Evolutionary conservation across 2,888 invertebrate species (phyloP), one percentile per base, ranked within the genome.

Genomic region (Drosophila trichaetosa): DNA sequence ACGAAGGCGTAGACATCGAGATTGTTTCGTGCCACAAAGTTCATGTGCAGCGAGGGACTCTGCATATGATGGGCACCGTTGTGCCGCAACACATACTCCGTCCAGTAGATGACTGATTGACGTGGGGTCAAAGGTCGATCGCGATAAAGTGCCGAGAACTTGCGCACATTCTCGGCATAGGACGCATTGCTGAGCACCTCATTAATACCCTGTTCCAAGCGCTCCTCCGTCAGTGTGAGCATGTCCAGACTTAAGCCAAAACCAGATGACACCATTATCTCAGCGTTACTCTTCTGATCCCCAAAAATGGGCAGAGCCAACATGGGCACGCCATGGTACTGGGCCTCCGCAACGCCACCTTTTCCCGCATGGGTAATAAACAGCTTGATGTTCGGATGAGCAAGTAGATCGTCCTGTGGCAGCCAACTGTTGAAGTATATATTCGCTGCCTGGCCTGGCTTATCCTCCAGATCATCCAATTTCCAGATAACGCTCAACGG

Each of bases 311-410:
- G 92, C n/a, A 91, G 7, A 0, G 83, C 92, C 36, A 91, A 34
- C 84, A 91, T 89, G 4, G 95, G 95, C 1, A 95, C 94, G 6
- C 94, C 95, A 75, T 95, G 92, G 81, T 92, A 95, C 53, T 94
- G 93, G 0, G 95, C 94, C 91, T 95, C 95, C 82, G 94, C 94
- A 5, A 95, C 94, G 58, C 95, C 94, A 75, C 95, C 94, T 69
- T 95, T 92, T 13, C 95, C 96, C 2, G 95, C 95, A 82, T 96
- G 96, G 0, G 95, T 94, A 78, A 96, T 94, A 79, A 96, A 95
- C 4, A 94, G 89, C 86, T 93, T 94, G 4, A 94, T 87, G 61
- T 95, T 94, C 0, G 94, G 94, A 90, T 95, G 95, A 1, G 94
- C 94, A 92, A 96, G 90, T 54, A 95, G 94, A 77, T 95, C 95